These are phyloP conservation scores for Dysidea cf. avara DNA, from an alignment of 37 sponge, comb jelly and placozoan genomes.

Conservation along the genomic window DNA sequence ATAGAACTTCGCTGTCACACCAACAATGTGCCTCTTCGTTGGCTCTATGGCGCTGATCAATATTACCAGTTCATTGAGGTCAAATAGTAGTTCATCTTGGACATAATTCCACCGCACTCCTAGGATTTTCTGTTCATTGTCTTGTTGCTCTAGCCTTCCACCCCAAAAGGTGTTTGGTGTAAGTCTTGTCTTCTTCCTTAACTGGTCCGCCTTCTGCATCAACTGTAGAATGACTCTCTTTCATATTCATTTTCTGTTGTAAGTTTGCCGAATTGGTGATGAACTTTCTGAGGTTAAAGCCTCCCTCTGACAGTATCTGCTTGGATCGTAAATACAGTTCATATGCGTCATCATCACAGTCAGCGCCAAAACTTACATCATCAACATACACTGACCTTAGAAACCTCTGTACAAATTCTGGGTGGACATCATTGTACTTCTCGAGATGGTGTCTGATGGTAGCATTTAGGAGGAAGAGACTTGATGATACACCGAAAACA, in stretches of 20 bases:
- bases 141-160: too few relatives aligned
- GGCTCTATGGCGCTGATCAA: neutral
- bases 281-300: constrained; percentile 33
- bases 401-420: constrained; percentile 11
- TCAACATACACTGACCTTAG: constrained; percentile 31
- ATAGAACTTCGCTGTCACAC: constrained; percentile 1
- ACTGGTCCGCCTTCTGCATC: too few relatives aligned
- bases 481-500: constrained; percentile 25
- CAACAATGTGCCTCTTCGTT: constrained; percentile 25
- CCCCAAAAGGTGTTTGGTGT: too few relatives aligned
- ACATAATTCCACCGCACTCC: constrained; percentile 31
- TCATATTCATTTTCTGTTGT: constrained; percentile 3
- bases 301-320: constrained; percentile 22
- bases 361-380: constrained; percentile 14
- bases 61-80: neutral
- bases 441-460: constrained; percentile 25
- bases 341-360: constrained; percentile 28
- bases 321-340: constrained; percentile 15
- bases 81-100: constrained; percentile 18
- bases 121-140: constrained; percentile 15
- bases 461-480: constrained; percentile 29
- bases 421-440: neutral
- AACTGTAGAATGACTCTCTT: too few relatives aligned
- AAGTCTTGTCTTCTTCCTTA: too few relatives aligned
- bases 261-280: constrained; percentile 17